These are phyloP conservation scores for Callipepla californica DNA, from an alignment of 2,113 vertebrate genomes.

Conservation along the genomic window DNA sequence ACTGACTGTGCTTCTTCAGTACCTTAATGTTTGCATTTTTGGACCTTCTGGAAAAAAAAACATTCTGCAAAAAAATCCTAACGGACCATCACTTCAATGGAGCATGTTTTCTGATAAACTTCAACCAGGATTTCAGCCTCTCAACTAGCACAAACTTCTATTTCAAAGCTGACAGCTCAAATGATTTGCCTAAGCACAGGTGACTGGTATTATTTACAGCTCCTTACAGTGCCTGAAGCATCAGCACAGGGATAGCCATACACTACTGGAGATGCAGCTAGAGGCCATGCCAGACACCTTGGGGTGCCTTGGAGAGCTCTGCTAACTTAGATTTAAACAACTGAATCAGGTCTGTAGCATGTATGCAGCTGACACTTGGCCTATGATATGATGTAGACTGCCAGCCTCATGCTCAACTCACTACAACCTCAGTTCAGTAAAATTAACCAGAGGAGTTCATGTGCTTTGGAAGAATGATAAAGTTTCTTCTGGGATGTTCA, in stretches of 20 bases:
- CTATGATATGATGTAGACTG: neutral
- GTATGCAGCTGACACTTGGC: neutral
- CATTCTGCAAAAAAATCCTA: neutral
- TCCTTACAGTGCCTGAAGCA: neutral
- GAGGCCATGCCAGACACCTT: neutral
- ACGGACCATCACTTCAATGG: neutral
- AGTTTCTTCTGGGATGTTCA: neutral
- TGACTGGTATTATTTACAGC: neutral
- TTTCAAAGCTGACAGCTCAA: neutral
- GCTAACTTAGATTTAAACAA: neutral
- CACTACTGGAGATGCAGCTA: neutral
- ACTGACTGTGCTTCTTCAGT: neutral
- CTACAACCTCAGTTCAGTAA: neutral
- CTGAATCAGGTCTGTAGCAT: neutral
- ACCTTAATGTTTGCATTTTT: neutral
- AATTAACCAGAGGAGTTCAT: neutral
- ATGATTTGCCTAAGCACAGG: neutral
- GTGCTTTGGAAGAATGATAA: neutral
- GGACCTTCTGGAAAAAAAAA: neutral
- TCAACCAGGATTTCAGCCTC: neutral
- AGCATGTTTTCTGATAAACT: neutral
- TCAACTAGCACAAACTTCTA: neutral
- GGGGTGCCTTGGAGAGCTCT: neutral
- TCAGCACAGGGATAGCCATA: neutral
- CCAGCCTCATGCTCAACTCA: neutral